These are phyloP conservation scores for Sylvilagus floridanus DNA, from an alignment of 2,797 vertebrate genomes.

Conservation along the genomic window DNA sequence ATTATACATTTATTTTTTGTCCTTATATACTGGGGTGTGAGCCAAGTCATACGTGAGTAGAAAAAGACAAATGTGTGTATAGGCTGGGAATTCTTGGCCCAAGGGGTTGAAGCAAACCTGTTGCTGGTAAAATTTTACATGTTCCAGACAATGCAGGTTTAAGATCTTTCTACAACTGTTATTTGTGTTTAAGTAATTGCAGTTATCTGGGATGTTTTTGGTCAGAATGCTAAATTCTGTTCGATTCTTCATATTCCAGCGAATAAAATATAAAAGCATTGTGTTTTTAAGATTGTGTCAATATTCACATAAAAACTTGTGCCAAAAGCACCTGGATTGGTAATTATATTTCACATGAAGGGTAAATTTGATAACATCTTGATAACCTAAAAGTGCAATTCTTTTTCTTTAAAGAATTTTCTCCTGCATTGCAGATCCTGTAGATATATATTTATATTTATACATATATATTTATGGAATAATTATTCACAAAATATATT, in stretches of 20 bases:
- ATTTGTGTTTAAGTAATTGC: conserved; percentile 90
- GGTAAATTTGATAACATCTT: conserved; percentile 83
- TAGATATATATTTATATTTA: conserved; percentile 88
- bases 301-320: conserved; percentile 84
- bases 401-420: conserved; percentile 87
- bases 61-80: conserved; percentile 77
- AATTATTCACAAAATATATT: conserved; percentile 86
- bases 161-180: conserved; percentile 81
- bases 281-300: conserved; percentile 86
- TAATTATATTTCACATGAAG: conserved; percentile 80
- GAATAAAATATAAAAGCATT: conserved; percentile 86
- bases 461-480: conserved; percentile 89
- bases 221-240: conserved; percentile 90
- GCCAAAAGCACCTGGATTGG: conserved; percentile 87
- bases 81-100: conserved; percentile 82
- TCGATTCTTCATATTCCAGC: conserved; percentile 88
- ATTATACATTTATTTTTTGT: conserved; percentile 99
- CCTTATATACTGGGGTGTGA: conserved; percentile 99
- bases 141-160: conserved; percentile 82
- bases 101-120: conserved; percentile 76
- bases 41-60: conserved; percentile 72
- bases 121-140: conserved; percentile 84
- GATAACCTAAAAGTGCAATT: conserved; percentile 88
- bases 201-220: conserved; percentile 88
- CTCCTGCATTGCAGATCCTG: conserved; percentile 86